Percentiles rank a stretch among this genome's conserved stretches.
These are phyloP conservation scores for Agonopterix subpropinquella DNA, from an alignment of 2,888 invertebrate genomes.

Conservation along the genomic window DNA sequence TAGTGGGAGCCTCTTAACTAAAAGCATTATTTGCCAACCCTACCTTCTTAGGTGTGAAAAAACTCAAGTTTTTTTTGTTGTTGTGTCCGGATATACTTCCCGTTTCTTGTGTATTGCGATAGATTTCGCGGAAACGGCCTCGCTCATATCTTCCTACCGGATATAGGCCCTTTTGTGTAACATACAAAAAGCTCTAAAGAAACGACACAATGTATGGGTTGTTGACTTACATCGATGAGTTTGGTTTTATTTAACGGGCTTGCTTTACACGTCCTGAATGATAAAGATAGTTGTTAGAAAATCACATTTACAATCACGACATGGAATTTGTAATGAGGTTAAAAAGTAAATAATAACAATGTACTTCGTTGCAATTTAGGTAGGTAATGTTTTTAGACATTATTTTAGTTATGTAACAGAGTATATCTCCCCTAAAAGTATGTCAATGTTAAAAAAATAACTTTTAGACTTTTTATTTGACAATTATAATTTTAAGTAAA, in stretches of 20 bases:
- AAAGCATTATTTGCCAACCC: slow-evolving; percentile 28
- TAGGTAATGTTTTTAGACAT: too few relatives aligned
- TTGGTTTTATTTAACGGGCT: slow-evolving; percentile 20
- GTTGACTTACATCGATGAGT: slow-evolving; percentile 49
- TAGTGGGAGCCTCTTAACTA: not conserved
- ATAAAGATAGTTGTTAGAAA: slow-evolving; percentile 31
- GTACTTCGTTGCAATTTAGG: not conserved
- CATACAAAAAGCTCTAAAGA: slow-evolving; percentile 48
- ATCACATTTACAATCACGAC: slow-evolving; percentile 30
- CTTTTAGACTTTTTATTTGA: too few relatives aligned
- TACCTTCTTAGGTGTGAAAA: slow-evolving; percentile 40
- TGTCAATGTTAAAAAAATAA: too few relatives aligned
- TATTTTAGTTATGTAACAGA: too few relatives aligned
- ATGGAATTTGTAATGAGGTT: slow-evolving; percentile 34
- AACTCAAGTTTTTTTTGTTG: slow-evolving; percentile 50
- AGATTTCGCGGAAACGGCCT: slow-evolving; percentile 65
- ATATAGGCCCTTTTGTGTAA: slow-evolving; percentile 66
- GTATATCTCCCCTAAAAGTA: too few relatives aligned
- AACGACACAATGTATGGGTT: slow-evolving; percentile 44
- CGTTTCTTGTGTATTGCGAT: slow-evolving; percentile 66
- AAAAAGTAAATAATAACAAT: slow-evolving; percentile 5
- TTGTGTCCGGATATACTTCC: slow-evolving; percentile 68
- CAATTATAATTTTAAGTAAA: too few relatives aligned
- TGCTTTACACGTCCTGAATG: slow-evolving; percentile 12
- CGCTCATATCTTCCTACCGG: slow-evolving; percentile 54